These are phyloP conservation scores for Hucho hucho DNA, from an alignment of 2,113 vertebrate species.

Conservation along the genomic window DNA sequence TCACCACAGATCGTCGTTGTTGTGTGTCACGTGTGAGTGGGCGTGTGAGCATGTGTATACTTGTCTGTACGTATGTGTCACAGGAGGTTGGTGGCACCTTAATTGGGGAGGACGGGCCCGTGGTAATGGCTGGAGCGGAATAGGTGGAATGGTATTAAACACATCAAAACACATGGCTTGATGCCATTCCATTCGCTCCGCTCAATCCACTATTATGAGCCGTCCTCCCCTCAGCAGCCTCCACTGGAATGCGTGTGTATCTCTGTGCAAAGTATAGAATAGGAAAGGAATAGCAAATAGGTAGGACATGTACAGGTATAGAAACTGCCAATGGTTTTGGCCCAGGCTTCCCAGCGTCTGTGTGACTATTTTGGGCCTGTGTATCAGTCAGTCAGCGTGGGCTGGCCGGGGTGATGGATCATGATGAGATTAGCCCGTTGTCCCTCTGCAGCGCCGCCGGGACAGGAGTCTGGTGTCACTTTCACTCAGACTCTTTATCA, in stretches of 20 bases:
- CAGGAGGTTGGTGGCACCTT: no score
- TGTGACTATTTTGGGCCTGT: neutral
- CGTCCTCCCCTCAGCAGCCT: no score
- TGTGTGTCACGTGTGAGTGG: neutral
- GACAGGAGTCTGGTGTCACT: neutral
- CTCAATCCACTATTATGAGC: no score
- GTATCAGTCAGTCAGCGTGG: neutral
- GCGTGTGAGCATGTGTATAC: neutral
- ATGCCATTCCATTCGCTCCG: no score
- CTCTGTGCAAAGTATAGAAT: neutral
- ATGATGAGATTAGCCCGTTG: neutral
- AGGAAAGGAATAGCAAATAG: no score
- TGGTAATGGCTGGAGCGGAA: no score
- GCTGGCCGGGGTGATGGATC: neutral
- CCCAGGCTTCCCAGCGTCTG: neutral
- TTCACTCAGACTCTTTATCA: neutral
- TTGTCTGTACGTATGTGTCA: neutral
- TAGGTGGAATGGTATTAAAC: no score
- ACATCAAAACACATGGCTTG: no score
- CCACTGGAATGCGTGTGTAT: neutral
- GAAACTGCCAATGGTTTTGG: neutral
- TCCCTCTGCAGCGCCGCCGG: neutral
- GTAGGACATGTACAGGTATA: no score
- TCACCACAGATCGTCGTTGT: no score
- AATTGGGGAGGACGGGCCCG: no score